A percentile compares a stretch with the other conserved stretches of the same genome.
Evolutionary conservation across 2,113 vertebrate species (phyloP).

Genomic region (Circaetus gallicus): DNA sequence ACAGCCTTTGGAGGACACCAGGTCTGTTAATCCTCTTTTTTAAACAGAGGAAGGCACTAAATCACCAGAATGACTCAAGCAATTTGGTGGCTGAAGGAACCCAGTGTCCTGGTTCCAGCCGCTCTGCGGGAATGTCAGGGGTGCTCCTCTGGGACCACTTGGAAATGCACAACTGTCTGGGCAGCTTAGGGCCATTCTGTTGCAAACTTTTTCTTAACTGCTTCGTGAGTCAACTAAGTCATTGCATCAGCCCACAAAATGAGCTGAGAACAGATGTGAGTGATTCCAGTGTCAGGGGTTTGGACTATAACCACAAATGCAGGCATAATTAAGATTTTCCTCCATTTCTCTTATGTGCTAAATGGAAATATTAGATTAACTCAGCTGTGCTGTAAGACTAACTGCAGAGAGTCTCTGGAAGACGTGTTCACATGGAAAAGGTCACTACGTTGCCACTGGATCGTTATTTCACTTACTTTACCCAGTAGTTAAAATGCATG

Average conservation of each 20-base stretch:
- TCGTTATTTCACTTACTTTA: neutral
- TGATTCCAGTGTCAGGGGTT: neutral
- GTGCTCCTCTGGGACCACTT: neutral
- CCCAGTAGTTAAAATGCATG: neutral
- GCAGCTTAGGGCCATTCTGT: neutral
- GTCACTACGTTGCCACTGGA: neutral
- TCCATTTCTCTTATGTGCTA: slow-evolving; percentile 9
- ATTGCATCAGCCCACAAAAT: slow-evolving; percentile 9
- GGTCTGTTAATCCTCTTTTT: neutral
- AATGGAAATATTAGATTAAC: slow-evolving; percentile 44
- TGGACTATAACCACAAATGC: slow-evolving; percentile 3
- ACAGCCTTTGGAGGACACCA: neutral
- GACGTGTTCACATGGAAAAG: neutral
- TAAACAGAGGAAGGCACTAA: neutral
- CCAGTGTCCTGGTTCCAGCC: neutral
- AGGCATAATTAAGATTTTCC: slow-evolving; percentile 48
- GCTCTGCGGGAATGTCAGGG: neutral
- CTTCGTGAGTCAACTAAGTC: neutral
- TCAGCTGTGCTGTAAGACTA: neutral
- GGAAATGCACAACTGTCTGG: neutral
- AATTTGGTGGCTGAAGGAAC: neutral
- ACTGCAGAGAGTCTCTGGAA: slow-evolving; percentile 3
- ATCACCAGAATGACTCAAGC: neutral
- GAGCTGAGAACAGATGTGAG: slow-evolving; percentile 22
- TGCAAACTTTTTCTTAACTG: neutral